phyloP scores from a whole-genome alignment of 2,888 invertebrate genomes.

The Acleris laterana region DNA sequence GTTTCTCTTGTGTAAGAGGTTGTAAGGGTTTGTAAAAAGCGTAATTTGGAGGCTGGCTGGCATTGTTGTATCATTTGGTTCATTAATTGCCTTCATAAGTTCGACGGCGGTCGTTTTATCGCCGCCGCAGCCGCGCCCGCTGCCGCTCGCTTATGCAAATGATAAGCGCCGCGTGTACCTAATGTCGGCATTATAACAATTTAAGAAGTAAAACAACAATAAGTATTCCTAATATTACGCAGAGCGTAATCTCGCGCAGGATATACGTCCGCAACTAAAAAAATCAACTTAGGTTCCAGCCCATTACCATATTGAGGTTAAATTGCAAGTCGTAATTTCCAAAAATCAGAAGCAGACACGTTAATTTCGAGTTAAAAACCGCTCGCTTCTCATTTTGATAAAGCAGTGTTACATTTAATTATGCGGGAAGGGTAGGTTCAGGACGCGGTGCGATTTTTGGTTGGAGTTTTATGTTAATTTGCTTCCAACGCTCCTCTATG shows the following conservation, averaged over 20 bases:
- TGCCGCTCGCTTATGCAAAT: conserved; percentile 75
- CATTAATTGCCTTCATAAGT: conserved; percentile 80
- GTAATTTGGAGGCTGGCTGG: conserved; percentile 54
- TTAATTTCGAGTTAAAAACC: conserved; percentile 49
- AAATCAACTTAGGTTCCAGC: conserved; percentile 12
- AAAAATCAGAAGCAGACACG: conserved; percentile 32
- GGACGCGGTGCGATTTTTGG: conserved; percentile 66
- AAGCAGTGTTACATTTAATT: conserved; percentile 67
- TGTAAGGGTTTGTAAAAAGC: conserved; percentile 54
- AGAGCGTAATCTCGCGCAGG: conserved; percentile 28
- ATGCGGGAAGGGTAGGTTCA: conserved; percentile 57
- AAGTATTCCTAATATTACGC: conserved; percentile 58
- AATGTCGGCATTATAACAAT: conserved; percentile 79
- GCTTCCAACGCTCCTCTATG: conserved; percentile 61
- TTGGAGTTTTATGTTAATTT: conserved; percentile 72
- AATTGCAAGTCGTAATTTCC: conserved; percentile 24
- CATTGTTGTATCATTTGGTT: conserved; percentile 72
- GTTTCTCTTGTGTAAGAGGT: conserved; percentile 42
- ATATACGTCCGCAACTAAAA: conserved; percentile 27
- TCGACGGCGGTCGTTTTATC: conserved; percentile 71
- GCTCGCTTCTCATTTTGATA: conserved; percentile 72
- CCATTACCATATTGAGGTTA: conserved; percentile 29
- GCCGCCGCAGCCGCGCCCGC: conserved; percentile 62
- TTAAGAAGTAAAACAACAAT: conserved; percentile 82
- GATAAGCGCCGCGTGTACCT: conserved; percentile 71